phyloP scores from a whole-genome alignment of 2,797 vertebrate genomes.

The Alca torda region DNA sequence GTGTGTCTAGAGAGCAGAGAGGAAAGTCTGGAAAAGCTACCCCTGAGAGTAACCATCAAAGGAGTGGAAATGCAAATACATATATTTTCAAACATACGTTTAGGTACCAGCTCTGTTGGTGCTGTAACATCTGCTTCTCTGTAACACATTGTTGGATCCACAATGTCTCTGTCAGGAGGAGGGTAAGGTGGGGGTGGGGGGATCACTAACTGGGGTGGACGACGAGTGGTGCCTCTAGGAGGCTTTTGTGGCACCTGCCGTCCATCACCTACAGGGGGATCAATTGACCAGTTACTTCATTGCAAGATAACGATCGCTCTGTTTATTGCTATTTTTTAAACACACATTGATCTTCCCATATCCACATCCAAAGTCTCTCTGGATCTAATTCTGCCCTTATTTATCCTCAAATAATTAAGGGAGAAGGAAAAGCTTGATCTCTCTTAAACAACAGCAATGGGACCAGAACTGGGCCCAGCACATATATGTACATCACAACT shows the following conservation, averaged over 20 bases:
- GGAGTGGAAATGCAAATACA: conserved; percentile 24
- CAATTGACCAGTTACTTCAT: conserved; percentile 72
- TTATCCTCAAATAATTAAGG: not conserved
- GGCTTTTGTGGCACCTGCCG: conserved; percentile 85
- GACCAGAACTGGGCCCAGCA: not conserved
- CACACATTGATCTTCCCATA: not conserved
- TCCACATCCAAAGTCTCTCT: not conserved
- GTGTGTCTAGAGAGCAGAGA: not conserved
- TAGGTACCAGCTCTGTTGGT: conserved; percentile 74
- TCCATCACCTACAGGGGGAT: conserved; percentile 80
- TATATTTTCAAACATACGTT: conserved; percentile 82
- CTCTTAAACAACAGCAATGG: not conserved
- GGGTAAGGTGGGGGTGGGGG: conserved; percentile 83
- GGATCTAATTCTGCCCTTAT: not conserved
- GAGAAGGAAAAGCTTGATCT: not conserved
- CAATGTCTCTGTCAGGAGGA: conserved; percentile 75
- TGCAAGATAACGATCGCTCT: not conserved
- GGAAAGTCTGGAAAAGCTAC: conserved; percentile 61
- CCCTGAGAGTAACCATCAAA: not conserved
- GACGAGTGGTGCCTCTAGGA: conserved; percentile 75
- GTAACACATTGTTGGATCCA: conserved; percentile 63
- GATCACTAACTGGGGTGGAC: conserved; percentile 76
- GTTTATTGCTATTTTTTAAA: not conserved
- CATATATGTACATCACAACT: not conserved
- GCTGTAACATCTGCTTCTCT: conserved; percentile 72